Conservation (phyloP, 2,113 vertebrate species). For the Tetrax tetrax region DNA sequence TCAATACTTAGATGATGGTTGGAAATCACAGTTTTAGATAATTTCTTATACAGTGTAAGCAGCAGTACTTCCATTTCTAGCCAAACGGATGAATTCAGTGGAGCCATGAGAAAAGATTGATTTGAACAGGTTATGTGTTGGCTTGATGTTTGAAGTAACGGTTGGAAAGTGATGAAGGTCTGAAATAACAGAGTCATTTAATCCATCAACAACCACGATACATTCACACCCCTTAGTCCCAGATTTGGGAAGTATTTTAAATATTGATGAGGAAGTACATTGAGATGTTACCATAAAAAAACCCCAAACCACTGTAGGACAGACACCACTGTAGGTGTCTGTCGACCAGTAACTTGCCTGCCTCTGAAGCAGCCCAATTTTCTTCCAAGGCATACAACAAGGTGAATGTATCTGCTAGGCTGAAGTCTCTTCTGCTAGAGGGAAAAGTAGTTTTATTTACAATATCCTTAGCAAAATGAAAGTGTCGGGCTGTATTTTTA, state of each 20-base stretch:
- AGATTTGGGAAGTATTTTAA: neutral
- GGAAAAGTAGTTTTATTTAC: neutral
- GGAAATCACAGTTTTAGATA: neutral
- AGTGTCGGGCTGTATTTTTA: neutral
- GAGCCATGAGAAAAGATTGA: neutral
- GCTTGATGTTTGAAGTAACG: neutral
- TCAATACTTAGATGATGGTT: neutral
- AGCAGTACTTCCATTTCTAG: neutral
- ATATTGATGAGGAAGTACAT: neutral
- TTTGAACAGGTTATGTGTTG: neutral
- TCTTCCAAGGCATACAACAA: neutral
- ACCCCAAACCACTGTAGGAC: neutral
- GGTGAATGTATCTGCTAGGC: neutral
- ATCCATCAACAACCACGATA: neutral
- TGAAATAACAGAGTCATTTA: neutral
- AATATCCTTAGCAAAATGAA: neutral
- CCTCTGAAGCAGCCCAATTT: neutral
- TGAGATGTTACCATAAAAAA: neutral
- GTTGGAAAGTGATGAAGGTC: neutral
- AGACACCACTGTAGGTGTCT: neutral
- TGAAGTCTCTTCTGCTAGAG: neutral
- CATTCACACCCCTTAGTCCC: neutral
- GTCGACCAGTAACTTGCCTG: neutral
- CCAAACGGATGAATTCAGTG: neutral
- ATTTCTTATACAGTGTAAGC: neutral